Percentiles rank a stretch among this genome's conserved stretches.
These are phyloP conservation scores for Bedellia somnulentella DNA, from an alignment of 2,888 invertebrate species.

Conservation along the genomic window DNA sequence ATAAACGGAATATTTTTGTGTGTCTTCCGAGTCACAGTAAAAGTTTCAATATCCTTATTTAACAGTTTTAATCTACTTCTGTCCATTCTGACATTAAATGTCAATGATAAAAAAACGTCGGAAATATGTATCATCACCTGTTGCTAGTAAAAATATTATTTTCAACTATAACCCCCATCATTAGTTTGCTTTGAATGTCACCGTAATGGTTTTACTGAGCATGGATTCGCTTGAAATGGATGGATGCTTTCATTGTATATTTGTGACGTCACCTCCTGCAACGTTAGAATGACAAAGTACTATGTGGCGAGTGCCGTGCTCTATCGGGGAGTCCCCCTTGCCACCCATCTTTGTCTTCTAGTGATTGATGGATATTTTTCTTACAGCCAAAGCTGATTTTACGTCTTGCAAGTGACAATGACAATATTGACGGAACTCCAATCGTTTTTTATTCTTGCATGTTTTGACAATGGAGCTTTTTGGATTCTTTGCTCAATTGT, in stretches of 20 bases:
- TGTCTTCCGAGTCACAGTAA: too few species aligned
- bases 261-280: conserved; percentile 3
- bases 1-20: too few species aligned
- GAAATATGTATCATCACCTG: too few species aligned
- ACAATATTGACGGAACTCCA: conserved; percentile 23
- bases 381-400: not conserved
- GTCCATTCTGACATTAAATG: too few species aligned
- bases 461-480: conserved; percentile 3
- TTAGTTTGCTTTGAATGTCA: too few species aligned
- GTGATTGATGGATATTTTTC: conserved; percentile 34
- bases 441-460: conserved; percentile 15
- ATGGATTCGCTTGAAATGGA: not conserved
- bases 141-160: too few species aligned
- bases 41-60: too few species aligned
- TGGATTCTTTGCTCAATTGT: too few species aligned
- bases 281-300: conserved; percentile 23
- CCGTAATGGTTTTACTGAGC: not conserved
- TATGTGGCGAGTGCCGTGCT: conserved; percentile 24
- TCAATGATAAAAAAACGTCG: too few species aligned
- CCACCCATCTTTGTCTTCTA: conserved; percentile 27
- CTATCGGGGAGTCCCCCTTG: too few species aligned
- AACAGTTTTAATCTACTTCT: too few species aligned
- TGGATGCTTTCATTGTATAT: not conserved
- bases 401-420: conserved; percentile 11
- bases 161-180: too few species aligned